phyloP scores from a whole-genome alignment of 2,888 invertebrate species.

The Caenorhabditis sulstoni region DNA sequence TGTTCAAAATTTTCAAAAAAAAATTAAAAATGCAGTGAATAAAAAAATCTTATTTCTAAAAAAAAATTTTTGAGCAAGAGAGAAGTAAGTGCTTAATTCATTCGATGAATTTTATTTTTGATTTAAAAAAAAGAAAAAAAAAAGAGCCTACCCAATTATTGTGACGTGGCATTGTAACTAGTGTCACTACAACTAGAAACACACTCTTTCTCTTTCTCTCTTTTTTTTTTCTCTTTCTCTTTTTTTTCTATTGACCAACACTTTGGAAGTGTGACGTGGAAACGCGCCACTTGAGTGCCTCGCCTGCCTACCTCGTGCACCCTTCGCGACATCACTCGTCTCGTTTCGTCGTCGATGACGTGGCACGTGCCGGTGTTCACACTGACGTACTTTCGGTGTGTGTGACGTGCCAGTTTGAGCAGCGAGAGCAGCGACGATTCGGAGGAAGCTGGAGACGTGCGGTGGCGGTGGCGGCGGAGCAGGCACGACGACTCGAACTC shows the following conservation, averaged over 20 bases:
- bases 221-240: no score
- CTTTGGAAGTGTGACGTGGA: background rate
- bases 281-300: background rate
- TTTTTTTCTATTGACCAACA: constrained; percentile 2
- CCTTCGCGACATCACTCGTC: constrained; percentile 32
- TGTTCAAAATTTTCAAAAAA: background rate
- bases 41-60: background rate
- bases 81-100: no score
- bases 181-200: no score
- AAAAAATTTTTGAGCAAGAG: background rate
- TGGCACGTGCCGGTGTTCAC: constrained; percentile 52
- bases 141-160: no score
- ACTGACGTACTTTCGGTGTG: constrained; percentile 51
- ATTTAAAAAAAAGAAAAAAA: background rate
- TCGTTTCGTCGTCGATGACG: constrained; percentile 23
- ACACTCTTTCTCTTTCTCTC: no score
- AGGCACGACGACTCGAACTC: constrained; percentile 39
- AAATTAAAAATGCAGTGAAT: background rate
- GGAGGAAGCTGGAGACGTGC: no score
- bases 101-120: no score
- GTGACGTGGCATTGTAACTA: no score
- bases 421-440: constrained; percentile 25
- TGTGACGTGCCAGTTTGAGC: constrained; percentile 48
- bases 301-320: constrained; percentile 47
- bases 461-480: no score